These are phyloP conservation scores for Ornithoptera priamus DNA, from an alignment of 2,888 invertebrate genomes.

Conservation along the genomic window DNA sequence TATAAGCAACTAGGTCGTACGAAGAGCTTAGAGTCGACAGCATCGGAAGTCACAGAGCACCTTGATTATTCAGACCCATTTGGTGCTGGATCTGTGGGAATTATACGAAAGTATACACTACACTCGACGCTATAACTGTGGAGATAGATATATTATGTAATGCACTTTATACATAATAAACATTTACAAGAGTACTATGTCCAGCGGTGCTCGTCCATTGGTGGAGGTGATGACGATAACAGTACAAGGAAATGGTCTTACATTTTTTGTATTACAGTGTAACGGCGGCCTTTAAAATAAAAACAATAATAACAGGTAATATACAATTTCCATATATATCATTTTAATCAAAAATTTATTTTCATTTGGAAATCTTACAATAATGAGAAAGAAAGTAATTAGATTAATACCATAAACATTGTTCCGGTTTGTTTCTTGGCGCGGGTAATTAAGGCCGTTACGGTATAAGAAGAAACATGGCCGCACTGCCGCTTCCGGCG, in stretches of 20 bases:
- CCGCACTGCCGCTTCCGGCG: slow-evolving; percentile 64
- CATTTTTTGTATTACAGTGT: too few species aligned
- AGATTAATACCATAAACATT: slow-evolving; percentile 45
- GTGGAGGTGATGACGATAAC: too few species aligned
- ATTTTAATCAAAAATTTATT: background rate
- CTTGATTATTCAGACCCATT: slow-evolving; percentile 28
- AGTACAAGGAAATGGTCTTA: too few species aligned
- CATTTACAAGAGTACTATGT: too few species aligned
- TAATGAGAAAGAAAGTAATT: slow-evolving; percentile 34
- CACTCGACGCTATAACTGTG: background rate
- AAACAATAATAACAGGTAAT: too few species aligned
- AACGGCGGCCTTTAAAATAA: too few species aligned
- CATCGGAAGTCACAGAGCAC: slow-evolving; percentile 27
- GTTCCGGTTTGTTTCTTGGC: slow-evolving; percentile 53
- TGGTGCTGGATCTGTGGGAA: slow-evolving; percentile 21
- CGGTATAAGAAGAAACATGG: slow-evolving; percentile 60
- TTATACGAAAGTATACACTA: slow-evolving; percentile 17
- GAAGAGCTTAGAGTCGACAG: slow-evolving; percentile 29
- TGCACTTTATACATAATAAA: too few species aligned
- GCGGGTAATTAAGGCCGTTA: slow-evolving; percentile 63
- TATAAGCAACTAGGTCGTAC: slow-evolving; percentile 39
- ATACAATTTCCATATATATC: background rate
- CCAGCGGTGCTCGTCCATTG: too few species aligned
- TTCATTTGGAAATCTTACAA: background rate
- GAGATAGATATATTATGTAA: too few species aligned